Conservation (phyloP, 64 coral and sea anemone genomes). For the Platygyra sinensis region DNA sequence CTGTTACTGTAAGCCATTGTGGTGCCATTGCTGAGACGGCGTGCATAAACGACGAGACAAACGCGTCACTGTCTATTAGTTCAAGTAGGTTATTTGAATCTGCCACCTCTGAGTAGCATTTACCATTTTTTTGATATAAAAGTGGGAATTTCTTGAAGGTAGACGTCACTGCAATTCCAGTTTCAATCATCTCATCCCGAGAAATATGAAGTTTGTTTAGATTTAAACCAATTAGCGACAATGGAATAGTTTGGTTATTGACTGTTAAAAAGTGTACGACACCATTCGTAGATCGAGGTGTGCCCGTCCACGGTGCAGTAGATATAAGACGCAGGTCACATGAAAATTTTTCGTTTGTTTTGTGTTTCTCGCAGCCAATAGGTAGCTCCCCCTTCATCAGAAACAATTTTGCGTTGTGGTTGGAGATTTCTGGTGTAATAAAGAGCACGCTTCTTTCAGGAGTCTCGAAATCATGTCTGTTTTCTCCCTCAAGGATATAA, state of each 20-base stretch:
- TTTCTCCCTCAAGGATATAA: slow-evolving; percentile 33
- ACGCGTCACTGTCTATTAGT: slow-evolving; percentile 15
- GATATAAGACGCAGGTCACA: slow-evolving; percentile 5
- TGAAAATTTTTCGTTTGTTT: background rate
- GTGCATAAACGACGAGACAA: background rate
- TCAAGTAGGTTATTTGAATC: background rate
- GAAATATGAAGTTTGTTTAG: background rate
- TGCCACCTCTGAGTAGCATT: background rate
- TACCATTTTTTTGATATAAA: background rate
- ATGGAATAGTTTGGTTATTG: background rate
- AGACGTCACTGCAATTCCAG: background rate
- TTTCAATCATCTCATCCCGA: background rate
- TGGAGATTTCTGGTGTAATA: slow-evolving; percentile 9
- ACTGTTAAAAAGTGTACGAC: background rate
- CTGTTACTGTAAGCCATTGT: slow-evolving; percentile 19
- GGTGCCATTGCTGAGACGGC: slow-evolving; percentile 25
- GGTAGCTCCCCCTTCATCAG: slow-evolving; percentile 20
- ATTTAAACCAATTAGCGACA: slow-evolving; percentile 13
- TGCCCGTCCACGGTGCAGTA: background rate
- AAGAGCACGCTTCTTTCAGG: slow-evolving; percentile 37
- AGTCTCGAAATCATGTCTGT: slow-evolving; percentile 16
- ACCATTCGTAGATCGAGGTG: background rate
- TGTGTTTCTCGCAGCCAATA: slow-evolving; percentile 39
- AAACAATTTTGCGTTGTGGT: slow-evolving; percentile 15
- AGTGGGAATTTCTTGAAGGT: background rate